Evolutionary conservation across 1,140 invertebrate genomes (phyloP).

Genomic region (Sycophila sp.): DNA sequence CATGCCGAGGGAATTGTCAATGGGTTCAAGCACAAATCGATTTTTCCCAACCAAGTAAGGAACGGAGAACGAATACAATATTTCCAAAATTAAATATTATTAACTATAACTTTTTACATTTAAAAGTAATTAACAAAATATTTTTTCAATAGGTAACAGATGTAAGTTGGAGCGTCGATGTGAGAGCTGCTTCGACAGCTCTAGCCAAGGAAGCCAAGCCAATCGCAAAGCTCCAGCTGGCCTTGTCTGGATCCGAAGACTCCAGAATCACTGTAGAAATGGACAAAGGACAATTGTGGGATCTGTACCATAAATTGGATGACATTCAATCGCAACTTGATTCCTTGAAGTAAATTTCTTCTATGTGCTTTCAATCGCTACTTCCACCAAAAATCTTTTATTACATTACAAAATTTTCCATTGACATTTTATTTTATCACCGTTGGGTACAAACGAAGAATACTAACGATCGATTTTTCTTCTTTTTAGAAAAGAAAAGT

Average conservation of each 20-base stretch:
- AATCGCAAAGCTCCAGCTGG: slow-evolving; percentile 53
- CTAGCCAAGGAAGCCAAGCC: slow-evolving; percentile 50
- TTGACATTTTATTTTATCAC: too few relatives aligned
- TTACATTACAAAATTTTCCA: neutral
- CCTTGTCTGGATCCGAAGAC: slow-evolving; percentile 42
- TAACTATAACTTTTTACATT: neutral
- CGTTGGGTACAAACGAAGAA: too few relatives aligned
- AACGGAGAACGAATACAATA: too few relatives aligned
- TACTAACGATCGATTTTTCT: too few relatives aligned
- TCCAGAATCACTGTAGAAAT: slow-evolving; percentile 56
- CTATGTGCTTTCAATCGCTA: slow-evolving; percentile 15
- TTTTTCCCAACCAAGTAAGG: slow-evolving; percentile 56
- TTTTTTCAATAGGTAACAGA: slow-evolving; percentile 47
- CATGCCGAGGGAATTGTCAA: slow-evolving; percentile 55
- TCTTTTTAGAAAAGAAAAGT: slow-evolving; percentile 25
- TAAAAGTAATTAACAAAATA: neutral
- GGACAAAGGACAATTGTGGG: slow-evolving; percentile 50
- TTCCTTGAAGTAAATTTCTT: slow-evolving; percentile 51
- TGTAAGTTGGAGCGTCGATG: slow-evolving; percentile 56
- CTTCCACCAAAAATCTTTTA: slow-evolving; percentile 16
- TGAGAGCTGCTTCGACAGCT: slow-evolving; percentile 55
- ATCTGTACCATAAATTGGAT: slow-evolving; percentile 55
- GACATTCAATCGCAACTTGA: slow-evolving; percentile 59
- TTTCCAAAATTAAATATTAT: slow-evolving; percentile 3
- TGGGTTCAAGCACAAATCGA: slow-evolving; percentile 51